These are phyloP conservation scores for Brenthis ino DNA, from an alignment of 2,888 invertebrate genomes.

Conservation along the genomic window DNA sequence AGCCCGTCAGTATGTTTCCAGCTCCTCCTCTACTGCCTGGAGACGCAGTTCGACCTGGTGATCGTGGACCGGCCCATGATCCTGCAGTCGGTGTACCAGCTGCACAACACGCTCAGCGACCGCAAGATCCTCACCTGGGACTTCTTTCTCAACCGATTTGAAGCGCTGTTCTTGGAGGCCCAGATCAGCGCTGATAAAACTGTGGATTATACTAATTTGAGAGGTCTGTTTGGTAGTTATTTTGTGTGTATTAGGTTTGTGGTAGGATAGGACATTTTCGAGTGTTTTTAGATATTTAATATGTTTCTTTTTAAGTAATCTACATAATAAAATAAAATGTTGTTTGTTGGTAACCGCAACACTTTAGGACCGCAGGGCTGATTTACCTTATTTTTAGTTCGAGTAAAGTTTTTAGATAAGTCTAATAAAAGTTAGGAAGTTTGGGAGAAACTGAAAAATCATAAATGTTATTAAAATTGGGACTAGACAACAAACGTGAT, in stretches of 20 bases:
- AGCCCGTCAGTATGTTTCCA: conserved; percentile 53
- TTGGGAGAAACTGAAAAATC: too few species aligned
- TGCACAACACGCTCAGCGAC: conserved; percentile 96
- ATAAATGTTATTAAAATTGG: too few species aligned
- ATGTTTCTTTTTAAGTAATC: too few species aligned
- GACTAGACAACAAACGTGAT: too few species aligned
- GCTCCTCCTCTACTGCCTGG: conserved; percentile 95
- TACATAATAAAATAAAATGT: too few species aligned
- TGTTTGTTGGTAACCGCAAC: too few species aligned
- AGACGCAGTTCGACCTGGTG: conserved; percentile 98
- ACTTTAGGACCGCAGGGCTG: too few species aligned
- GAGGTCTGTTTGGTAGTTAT: conserved; percentile 80
- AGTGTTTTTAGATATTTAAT: too few species aligned
- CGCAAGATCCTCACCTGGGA: conserved; percentile 97
- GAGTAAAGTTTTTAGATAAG: too few species aligned
- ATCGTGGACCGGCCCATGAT: conserved; percentile 98
- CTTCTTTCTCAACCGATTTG: conserved; percentile 96
- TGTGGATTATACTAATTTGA: conserved; percentile 91
- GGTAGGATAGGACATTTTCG: too few species aligned
- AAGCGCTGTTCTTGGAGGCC: conserved; percentile 96
- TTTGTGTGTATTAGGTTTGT: background rate
- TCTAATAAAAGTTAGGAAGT: too few species aligned
- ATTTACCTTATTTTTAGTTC: too few species aligned
- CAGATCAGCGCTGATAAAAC: conserved; percentile 94
- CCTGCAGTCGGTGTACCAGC: conserved; percentile 95